These are phyloP conservation scores for Monodelphis domestica DNA, from an alignment of 2,797 vertebrate genomes.

Conservation along the genomic window DNA sequence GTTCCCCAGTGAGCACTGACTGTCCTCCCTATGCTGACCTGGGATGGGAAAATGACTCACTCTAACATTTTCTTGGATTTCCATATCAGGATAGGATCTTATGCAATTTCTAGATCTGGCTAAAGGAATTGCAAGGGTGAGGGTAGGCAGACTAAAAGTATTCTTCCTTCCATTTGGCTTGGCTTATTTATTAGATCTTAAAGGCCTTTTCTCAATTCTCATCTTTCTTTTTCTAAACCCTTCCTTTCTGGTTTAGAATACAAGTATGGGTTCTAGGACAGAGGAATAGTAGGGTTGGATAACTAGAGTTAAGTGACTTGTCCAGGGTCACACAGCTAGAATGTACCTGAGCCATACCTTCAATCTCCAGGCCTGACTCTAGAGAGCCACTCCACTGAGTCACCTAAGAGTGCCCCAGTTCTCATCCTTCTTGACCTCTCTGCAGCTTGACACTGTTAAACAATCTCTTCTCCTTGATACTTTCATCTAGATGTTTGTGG, in stretches of 20 bases:
- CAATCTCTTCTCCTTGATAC: not conserved
- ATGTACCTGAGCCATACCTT: too few species aligned
- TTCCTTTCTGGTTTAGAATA: too few species aligned
- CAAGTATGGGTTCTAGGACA: too few species aligned
- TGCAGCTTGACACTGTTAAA: not conserved
- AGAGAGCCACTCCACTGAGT: too few species aligned
- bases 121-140: not conserved
- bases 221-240: too few species aligned
- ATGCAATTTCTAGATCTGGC: not conserved
- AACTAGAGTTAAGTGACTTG: too few species aligned
- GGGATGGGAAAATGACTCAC: not conserved
- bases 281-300: too few species aligned
- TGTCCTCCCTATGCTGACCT: not conserved
- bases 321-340: too few species aligned
- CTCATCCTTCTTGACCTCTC: not conserved
- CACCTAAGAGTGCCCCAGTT: too few species aligned
- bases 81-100: not conserved
- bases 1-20: not conserved
- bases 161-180: not conserved
- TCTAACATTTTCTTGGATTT: not conserved
- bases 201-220: too few species aligned
- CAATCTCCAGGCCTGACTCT: too few species aligned
- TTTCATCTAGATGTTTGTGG: not conserved
- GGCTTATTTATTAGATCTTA: not conserved
- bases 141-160: not conserved